Base-by-base conservation (phyloP, 2,888 invertebrate species). In the Drosophila limbata region DNA sequence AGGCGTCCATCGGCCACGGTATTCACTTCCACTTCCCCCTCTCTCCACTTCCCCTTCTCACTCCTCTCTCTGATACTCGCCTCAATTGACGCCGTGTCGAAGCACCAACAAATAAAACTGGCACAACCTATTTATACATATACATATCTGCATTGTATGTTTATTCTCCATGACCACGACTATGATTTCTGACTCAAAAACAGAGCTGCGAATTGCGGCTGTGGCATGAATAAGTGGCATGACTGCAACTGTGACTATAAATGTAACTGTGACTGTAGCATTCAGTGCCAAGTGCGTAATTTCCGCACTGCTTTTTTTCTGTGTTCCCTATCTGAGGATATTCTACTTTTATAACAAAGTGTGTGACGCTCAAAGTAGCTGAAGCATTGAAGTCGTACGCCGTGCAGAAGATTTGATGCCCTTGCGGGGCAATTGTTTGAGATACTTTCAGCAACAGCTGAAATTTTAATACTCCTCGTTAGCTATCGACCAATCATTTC, bases 201-300 rank as follows among this genome's bases (percentile, higher is more conserved):
- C 51, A 37, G 17, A 28, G 25, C 51, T 21, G 37, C 9, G 51
- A 56, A 37, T 28, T 53, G 50, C 39, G 31, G 37, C 39, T 61
- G 56, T 19, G 17, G 44, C 42, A 48, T n/a, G 31, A 40, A 37
- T 37, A 13, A 56, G 61, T 19, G 21, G 44, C 40, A 48, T 10
- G 21, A 39, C 56, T 37, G 10, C 25, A 37, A 37, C 37, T 37
- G 48, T 9, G 37, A 25, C 25, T 25, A 25, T 25, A 25, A 25
- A 25, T 25, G 25, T 25, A 6, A 40, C 67, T 35, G 60, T 6
- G 37, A 44, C 67, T 35, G 31, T 48, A 31, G 62, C 45, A 48
- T 33, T 60, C 57, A 56, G 69, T 87, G 83, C 83, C 83, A 83
- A 87, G 79, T 81, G 83, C 87, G 87, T 84, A 70, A 57, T 68